A percentile compares a stretch with the other conserved stretches of the same genome.
These are phyloP conservation scores for Trichonephila clavipes DNA, from an alignment of 1,140 invertebrate genomes.

Conservation along the genomic window DNA sequence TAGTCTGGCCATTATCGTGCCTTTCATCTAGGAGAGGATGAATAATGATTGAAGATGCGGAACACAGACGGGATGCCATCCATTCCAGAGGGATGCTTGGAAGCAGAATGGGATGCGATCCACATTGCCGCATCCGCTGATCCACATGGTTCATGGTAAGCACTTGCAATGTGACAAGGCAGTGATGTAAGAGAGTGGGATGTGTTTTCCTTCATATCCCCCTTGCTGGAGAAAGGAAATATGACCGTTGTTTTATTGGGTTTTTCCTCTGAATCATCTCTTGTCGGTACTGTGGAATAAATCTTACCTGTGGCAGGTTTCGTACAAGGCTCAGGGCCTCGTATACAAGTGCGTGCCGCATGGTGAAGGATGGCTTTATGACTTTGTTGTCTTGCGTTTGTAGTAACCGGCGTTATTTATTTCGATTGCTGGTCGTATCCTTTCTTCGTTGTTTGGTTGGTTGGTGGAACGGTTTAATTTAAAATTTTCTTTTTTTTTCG, in stretches of 20 bases:
- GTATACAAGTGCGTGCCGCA: not conserved
- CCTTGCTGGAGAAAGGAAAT: slow-evolving; percentile 24
- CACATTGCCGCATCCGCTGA: not conserved
- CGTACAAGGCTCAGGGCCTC: not conserved
- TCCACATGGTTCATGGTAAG: slow-evolving; percentile 65
- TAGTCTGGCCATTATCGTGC: slow-evolving; percentile 72
- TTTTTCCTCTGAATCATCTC: not conserved
- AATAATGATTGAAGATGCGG: slow-evolving; percentile 72
- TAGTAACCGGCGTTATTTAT: not conserved
- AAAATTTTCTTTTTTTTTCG: too few relatives aligned
- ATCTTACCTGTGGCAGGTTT: slow-evolving; percentile 33
- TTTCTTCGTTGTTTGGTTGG: not conserved
- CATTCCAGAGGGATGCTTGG: slow-evolving; percentile 39
- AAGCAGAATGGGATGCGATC: slow-evolving; percentile 31
- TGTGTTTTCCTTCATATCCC: slow-evolving; percentile 63
- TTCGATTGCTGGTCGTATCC: not conserved
- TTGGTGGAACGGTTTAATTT: not conserved
- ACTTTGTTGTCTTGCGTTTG: not conserved
- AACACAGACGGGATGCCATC: slow-evolving; percentile 53
- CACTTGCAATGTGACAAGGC: slow-evolving; percentile 64
- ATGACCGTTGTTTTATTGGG: slow-evolving; percentile 66
- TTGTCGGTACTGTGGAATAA: not conserved
- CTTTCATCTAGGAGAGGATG: slow-evolving; percentile 72
- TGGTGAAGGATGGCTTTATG: not conserved
- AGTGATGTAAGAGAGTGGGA: slow-evolving; percentile 52